These are phyloP conservation scores for Autographa pulchrina DNA, from an alignment of 2,888 invertebrate species.

Conservation along the genomic window DNA sequence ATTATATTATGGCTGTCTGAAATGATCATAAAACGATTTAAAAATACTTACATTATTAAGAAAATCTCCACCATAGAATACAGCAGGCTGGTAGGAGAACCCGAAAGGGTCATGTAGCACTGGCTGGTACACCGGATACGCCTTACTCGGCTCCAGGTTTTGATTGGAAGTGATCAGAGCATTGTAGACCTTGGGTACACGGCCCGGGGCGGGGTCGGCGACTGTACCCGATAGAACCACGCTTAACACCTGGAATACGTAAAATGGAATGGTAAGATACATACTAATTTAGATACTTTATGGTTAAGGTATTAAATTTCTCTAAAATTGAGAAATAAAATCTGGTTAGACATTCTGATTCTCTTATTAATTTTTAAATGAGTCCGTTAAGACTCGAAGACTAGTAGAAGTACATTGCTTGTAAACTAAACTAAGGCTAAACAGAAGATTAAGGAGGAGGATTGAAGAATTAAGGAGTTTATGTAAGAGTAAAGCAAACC, in stretches of 20 bases:
- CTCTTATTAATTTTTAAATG: too few relatives aligned
- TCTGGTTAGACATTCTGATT: too few relatives aligned
- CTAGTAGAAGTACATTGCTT: too few relatives aligned
- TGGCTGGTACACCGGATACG: slow-evolving; percentile 93
- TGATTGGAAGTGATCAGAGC: slow-evolving; percentile 94
- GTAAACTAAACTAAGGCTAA: too few relatives aligned
- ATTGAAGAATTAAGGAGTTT: too few relatives aligned
- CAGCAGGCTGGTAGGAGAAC: slow-evolving; percentile 78
- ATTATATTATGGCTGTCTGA: too few relatives aligned
- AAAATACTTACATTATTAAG: slow-evolving; percentile 75
- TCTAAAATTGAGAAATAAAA: too few relatives aligned
- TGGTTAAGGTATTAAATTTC: too few relatives aligned
- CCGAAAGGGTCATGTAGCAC: slow-evolving; percentile 91
- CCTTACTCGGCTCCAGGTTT: slow-evolving; percentile 93
- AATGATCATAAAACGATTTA: neutral
- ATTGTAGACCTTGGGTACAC: slow-evolving; percentile 94
- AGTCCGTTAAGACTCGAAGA: too few relatives aligned
- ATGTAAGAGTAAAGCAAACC: too few relatives aligned
- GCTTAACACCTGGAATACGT: slow-evolving; percentile 72
- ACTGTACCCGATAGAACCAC: slow-evolving; percentile 63
- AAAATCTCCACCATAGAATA: slow-evolving; percentile 78
- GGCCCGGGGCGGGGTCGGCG: slow-evolving; percentile 84
- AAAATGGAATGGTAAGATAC: neutral
- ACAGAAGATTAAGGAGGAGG: too few relatives aligned
- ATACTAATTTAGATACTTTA: too few relatives aligned